Conservation (phyloP, 2,797 vertebrate genomes). For the Anabacerthia variegaticeps region DNA sequence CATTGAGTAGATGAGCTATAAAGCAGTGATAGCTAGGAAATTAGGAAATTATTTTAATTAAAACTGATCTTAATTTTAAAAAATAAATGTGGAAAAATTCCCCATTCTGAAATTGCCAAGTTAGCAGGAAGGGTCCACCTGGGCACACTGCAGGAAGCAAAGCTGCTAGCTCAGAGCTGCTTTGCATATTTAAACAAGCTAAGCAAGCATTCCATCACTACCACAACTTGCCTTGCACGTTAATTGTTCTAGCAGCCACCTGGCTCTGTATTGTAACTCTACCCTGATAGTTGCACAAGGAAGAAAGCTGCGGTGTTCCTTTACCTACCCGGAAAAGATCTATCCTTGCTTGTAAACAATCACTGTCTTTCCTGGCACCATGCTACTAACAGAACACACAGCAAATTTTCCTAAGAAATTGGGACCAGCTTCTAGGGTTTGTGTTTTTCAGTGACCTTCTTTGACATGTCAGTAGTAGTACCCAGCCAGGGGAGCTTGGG, state of each 20-base stretch:
- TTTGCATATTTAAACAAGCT: background rate
- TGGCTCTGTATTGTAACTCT: background rate
- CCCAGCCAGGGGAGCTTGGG: background rate
- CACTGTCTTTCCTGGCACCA: background rate
- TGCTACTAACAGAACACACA: background rate
- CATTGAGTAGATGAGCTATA: background rate
- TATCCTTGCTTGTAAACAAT: background rate
- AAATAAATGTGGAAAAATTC: background rate
- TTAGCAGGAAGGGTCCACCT: background rate
- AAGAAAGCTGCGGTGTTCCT: background rate
- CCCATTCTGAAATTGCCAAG: background rate
- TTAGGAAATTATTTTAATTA: background rate
- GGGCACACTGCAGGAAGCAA: background rate
- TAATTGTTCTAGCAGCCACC: background rate
- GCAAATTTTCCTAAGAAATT: background rate
- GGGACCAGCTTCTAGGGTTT: background rate
- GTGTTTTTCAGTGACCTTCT: background rate
- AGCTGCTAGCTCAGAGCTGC: background rate
- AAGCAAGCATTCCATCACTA: background rate
- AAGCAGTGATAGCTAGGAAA: background rate
- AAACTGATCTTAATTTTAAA: background rate
- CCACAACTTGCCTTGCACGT: background rate
- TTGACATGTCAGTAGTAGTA: background rate
- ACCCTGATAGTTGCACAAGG: rapidly evolving
- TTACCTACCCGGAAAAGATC: background rate